phyloP scores from a whole-genome alignment of 1,140 invertebrate species.

The Drosophila neocordata region DNA sequence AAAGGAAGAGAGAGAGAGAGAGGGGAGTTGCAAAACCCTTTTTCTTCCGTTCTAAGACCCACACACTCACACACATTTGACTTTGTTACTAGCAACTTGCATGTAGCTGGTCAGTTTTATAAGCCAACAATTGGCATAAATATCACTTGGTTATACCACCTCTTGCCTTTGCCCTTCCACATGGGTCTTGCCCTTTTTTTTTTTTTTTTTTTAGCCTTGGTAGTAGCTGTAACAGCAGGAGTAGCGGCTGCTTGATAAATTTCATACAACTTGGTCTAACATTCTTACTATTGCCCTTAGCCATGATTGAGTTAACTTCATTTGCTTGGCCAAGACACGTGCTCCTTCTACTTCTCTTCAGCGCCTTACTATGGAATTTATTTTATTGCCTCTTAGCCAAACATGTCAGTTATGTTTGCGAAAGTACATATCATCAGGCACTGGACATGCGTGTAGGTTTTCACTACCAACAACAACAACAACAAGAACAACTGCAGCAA shows the following conservation, averaged over 20 bases:
- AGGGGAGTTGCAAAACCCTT: constrained; percentile 15
- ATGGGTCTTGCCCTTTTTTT: constrained; percentile 4
- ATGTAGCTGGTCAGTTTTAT: constrained; percentile 51
- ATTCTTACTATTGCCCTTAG: constrained; percentile 68
- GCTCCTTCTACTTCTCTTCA: constrained; percentile 21
- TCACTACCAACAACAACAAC: constrained; percentile 28
- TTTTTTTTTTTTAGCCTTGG: not conserved
- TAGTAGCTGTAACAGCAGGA: constrained; percentile 26
- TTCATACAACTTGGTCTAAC: constrained; percentile 75
- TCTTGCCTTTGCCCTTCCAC: not conserved
- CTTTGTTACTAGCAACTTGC: constrained; percentile 26
- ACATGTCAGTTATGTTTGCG: constrained; percentile 81
- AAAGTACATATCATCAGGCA: constrained; percentile 77
- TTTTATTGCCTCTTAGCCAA: constrained; percentile 77
- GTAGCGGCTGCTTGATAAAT: constrained; percentile 64
- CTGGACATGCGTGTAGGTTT: constrained; percentile 79
- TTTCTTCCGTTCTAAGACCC: constrained; percentile 68
- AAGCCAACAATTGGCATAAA: constrained; percentile 77
- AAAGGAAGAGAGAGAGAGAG: not conserved
- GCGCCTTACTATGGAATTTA: constrained; percentile 53
- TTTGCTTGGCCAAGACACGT: constrained; percentile 67
- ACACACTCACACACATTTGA: constrained; percentile 55
- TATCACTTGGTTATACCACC: constrained; percentile 66
- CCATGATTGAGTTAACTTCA: constrained; percentile 78
- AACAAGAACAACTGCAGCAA: constrained; percentile 34